Base-by-base conservation (phyloP, 2,113 vertebrate species). In the Stercorarius parasiticus region DNA sequence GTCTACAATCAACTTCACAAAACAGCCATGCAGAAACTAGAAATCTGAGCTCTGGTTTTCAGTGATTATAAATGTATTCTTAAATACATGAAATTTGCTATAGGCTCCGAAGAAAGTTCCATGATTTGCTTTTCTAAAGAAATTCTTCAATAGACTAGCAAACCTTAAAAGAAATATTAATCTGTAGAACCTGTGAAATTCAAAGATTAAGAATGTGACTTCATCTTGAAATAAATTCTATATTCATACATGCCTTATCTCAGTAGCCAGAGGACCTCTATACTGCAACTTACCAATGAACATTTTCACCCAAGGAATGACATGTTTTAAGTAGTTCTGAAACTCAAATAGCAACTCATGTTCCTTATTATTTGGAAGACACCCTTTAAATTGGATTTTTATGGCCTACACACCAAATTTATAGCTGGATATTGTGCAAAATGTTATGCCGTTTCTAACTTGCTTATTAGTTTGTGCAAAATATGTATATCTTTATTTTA, bases 181-280 rank as follows among this genome's bases (percentile, higher is more conserved):
- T 73, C 49, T 86, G 30, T 78, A 70, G n/a, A 76, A 80, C 66
- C 47, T 53, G 20, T 83, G 74, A 86, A 93, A 88, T 90, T 65
- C 25, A 88, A 85, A 82, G 83, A 90, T 93, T 93, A 86, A 77
- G 62, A 73, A 80, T 38, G 8, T 65, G 38, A 65, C 45, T 93
- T 89, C 13, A 6, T 59, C 56, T 89, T 77, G 65, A 96, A 91
- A 96, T 72, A 90, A 91, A 66, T 88, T 94, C 38, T 73, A 8
- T 69, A 25, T 74, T 92, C 53, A 81, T 13, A 17, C 43, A 52
- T 67, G 43, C 21, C 82, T 97, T 97, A 96, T 96, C 94, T 96
- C 76, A 81, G 50, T 64, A 83, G 45, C 67, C 95, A 96, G 85
- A 91, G 58, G 53, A 93, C 36, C 59, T 90, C 64, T 81, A 36